These are phyloP conservation scores for Thymelicus lineola DNA, from an alignment of 2,888 invertebrate genomes.

Conservation along the genomic window DNA sequence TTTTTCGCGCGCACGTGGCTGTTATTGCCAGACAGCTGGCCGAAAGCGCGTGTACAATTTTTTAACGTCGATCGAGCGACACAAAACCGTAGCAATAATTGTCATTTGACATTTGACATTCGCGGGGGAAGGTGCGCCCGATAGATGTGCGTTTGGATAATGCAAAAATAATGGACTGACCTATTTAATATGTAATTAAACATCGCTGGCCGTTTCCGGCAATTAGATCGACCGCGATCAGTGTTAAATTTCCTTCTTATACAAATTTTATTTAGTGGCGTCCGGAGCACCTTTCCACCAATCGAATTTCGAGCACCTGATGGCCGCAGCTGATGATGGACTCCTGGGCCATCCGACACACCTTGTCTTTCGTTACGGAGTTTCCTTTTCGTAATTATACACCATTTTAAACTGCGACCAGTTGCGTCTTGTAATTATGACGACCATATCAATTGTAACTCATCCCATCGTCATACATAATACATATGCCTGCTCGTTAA, in stretches of 20 bases:
- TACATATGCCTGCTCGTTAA: conserved; percentile 2
- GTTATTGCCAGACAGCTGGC: conserved; percentile 78
- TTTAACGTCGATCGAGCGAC: conserved; percentile 55
- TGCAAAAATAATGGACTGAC: conserved; percentile 68
- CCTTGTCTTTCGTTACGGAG: conserved; percentile 77
- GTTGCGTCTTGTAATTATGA: conserved; percentile 30
- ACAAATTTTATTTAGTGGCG: conserved; percentile 59
- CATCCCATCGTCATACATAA: conserved; percentile 19
- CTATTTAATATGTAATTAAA: conserved; percentile 76
- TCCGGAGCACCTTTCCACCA: conserved; percentile 69
- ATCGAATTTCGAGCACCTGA: conserved; percentile 76
- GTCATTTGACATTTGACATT: conserved; percentile 62
- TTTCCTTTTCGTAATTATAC: conserved; percentile 70
- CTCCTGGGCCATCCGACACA: conserved; percentile 54
- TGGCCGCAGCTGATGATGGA: conserved; percentile 67
- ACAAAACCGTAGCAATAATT: conserved; percentile 49
- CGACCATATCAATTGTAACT: conserved; percentile 29
- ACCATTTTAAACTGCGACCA: conserved; percentile 52
- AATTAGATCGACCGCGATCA: conserved; percentile 65
- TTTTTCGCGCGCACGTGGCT: conserved; percentile 79
- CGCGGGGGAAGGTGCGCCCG: conserved; percentile 60
- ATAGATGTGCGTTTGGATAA: conserved; percentile 66
- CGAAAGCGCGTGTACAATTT: conserved; percentile 61
- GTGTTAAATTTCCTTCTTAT: conserved; percentile 61
- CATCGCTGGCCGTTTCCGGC: conserved; percentile 69